Conservation (phyloP, 1,140 invertebrate genomes). For the Yoshiicerus persimilis region DNA sequence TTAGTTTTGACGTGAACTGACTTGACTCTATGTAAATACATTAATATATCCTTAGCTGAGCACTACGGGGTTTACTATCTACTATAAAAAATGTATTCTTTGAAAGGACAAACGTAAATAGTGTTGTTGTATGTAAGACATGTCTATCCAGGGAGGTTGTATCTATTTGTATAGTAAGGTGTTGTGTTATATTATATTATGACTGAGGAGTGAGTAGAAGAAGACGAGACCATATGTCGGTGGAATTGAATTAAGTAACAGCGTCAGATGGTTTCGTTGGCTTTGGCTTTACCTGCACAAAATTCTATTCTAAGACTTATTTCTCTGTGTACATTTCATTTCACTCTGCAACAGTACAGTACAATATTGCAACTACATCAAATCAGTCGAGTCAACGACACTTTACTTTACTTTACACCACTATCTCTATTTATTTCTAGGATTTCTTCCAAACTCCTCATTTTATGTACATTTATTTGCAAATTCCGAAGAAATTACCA, state of each 20-base stretch:
- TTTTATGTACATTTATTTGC: too few species aligned
- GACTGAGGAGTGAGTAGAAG: background rate
- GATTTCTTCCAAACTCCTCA: too few species aligned
- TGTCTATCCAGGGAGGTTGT: background rate
- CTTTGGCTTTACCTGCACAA: background rate
- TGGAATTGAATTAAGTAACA: conserved; percentile 32
- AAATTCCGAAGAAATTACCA: too few species aligned
- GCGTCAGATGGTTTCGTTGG: conserved; percentile 42
- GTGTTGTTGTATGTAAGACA: background rate
- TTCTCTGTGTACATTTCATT: background rate
- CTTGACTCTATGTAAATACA: background rate
- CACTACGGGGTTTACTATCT: too few species aligned
- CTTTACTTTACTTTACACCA: background rate
- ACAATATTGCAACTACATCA: background rate
- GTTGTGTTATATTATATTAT: background rate
- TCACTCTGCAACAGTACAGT: background rate
- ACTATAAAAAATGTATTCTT: background rate
- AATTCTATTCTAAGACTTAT: background rate
- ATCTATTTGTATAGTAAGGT: background rate
- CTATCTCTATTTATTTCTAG: too few species aligned
- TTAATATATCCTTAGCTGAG: too few species aligned
- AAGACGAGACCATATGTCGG: conserved; percentile 16
- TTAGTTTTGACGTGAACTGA: background rate
- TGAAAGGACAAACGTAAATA: conserved; percentile 13
- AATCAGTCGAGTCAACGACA: conserved; percentile 36